A percentile compares a stretch with the other conserved stretches of the same genome.
Conservation (phyloP, 2,797 vertebrate genomes). For the Molossus alvarezi region DNA sequence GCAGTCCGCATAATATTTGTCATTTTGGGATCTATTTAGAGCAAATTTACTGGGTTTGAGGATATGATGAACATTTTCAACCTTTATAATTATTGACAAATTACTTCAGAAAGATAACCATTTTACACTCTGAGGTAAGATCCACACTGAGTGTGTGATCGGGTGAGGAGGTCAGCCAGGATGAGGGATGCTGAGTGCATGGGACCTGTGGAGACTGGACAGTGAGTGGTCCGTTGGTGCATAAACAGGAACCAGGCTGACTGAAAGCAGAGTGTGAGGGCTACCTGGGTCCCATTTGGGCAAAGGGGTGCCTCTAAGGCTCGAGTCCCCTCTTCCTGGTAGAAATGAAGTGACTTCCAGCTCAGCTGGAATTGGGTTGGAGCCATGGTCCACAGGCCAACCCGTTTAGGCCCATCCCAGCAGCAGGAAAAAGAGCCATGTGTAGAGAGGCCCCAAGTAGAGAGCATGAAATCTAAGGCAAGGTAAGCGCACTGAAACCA, state of each 20-base stretch:
- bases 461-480: not conserved
- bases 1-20: not conserved
- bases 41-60: not conserved
- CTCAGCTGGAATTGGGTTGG: not conserved
- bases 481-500: not conserved
- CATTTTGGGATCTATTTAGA: slow-evolving; percentile 23
- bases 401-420: not conserved
- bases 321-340: not conserved
- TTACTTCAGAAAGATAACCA: not conserved
- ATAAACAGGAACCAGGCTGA: too few relatives aligned
- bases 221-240: not conserved
- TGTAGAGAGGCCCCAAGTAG: not conserved
- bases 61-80: slow-evolving; percentile 31
- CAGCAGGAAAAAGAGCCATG: not conserved
- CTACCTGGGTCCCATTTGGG: not conserved
- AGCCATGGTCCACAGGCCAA: not conserved
- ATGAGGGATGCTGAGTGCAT: not conserved
- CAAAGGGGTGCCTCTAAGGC: not conserved
- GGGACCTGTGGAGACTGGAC: not conserved
- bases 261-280: not conserved
- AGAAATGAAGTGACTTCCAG: not conserved
- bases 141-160: not conserved
- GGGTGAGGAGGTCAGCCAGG: not conserved
- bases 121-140: not conserved
- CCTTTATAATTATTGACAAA: not conserved